A percentile compares a stretch with the other conserved stretches of the same genome.
phyloP scores from a whole-genome alignment of 2,888 invertebrate species.

The Cotesia congregata region DNA sequence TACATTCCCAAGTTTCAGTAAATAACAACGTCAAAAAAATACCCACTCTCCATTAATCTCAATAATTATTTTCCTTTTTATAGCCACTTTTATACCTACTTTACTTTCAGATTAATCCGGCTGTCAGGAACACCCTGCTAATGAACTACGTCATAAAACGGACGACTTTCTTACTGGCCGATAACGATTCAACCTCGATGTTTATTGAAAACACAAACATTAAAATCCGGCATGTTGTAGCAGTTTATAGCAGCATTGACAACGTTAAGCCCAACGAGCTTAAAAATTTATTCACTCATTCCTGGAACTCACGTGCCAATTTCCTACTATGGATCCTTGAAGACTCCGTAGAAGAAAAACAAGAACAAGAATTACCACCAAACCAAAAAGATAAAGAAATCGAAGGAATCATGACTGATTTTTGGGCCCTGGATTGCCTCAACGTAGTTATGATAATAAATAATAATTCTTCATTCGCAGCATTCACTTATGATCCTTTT shows the following conservation, averaged over 20 bases:
- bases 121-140: conserved; percentile 13
- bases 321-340: conserved; percentile 23
- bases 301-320: conserved; percentile 41
- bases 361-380: neutral
- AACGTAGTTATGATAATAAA: conserved; percentile 36
- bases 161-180: conserved; percentile 8
- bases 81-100: neutral
- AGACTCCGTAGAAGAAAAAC: neutral
- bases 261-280: conserved; percentile 31
- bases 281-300: conserved; percentile 22
- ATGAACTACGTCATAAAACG: conserved; percentile 21
- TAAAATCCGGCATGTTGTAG: conserved; percentile 14
- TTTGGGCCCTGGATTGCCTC: conserved; percentile 41
- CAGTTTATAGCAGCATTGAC: conserved; percentile 33
- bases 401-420: conserved; percentile 24
- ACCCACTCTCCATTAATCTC: too few relatives aligned
- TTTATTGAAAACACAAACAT: conserved; percentile 12
- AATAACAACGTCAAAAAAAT: too few relatives aligned
- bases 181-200: neutral
- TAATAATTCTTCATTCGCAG: neutral
- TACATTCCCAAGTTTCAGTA: too few relatives aligned
- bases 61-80: neutral
- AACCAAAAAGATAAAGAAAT: neutral
- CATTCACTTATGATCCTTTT: conserved; percentile 37
- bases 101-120: conserved; percentile 30